These are phyloP conservation scores for Paramormyrops hopkinsi DNA, from an alignment of 2,797 vertebrate species.

Conservation along the genomic window DNA sequence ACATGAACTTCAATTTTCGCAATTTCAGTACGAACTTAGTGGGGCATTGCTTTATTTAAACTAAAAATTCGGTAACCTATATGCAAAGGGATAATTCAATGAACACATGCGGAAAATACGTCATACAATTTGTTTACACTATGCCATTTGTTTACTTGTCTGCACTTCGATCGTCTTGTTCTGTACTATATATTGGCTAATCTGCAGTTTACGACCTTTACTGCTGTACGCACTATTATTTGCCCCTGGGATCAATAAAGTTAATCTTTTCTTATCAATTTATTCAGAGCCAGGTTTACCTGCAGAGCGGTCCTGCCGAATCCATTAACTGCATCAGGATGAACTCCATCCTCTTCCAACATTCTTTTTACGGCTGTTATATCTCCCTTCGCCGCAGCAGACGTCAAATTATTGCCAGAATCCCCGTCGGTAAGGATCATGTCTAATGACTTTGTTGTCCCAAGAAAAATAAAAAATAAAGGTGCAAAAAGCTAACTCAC, in stretches of 20 bases:
- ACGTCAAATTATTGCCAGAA: slow-evolving; percentile 69
- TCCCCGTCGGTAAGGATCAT: slow-evolving; percentile 74
- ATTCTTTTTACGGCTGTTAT: slow-evolving; percentile 67
- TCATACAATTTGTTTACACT: background rate
- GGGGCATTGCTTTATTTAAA: background rate
- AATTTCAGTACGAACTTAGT: background rate
- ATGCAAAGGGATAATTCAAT: background rate
- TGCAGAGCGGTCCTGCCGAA: slow-evolving; percentile 80
- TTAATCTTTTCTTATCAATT: background rate
- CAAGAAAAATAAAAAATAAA: background rate
- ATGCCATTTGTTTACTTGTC: background rate
- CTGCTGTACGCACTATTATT: background rate
- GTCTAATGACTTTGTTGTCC: background rate
- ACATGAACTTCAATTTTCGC: background rate
- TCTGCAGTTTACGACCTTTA: background rate
- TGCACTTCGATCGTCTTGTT: background rate
- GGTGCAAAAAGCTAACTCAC: slow-evolving; percentile 1
- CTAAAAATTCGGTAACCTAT: background rate
- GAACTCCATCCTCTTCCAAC: slow-evolving; percentile 70
- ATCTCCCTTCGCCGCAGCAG: slow-evolving; percentile 75
- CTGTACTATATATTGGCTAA: background rate
- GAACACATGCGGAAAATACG: background rate
- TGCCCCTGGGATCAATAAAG: background rate
- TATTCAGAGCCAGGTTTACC: slow-evolving; percentile 48
- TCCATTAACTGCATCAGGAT: slow-evolving; percentile 73